Evolutionary conservation across 1,140 invertebrate genomes (phyloP).

Genomic region (Leptoteleia sp.): DNA sequence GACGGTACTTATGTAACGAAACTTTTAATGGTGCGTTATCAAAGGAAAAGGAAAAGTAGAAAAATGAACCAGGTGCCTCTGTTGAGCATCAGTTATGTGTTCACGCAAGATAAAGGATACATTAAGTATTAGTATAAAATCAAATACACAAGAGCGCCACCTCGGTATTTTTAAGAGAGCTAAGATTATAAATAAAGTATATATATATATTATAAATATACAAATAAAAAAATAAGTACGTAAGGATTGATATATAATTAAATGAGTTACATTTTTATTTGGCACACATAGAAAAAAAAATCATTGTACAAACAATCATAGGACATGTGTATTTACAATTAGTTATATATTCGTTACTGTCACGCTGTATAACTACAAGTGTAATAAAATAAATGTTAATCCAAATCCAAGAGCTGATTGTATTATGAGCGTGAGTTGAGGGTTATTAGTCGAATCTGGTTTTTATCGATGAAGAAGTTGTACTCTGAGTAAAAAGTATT

Average conservation of each 20-base stretch:
- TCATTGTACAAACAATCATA: conserved; percentile 76
- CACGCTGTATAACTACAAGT: conserved; percentile 70
- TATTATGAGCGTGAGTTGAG: background rate
- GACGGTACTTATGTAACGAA: conserved; percentile 42
- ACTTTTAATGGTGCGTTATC: conserved; percentile 11
- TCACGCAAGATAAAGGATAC: background rate
- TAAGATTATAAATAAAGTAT: conserved; percentile 50
- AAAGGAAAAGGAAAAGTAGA: background rate
- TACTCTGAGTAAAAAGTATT: no score
- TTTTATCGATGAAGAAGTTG: conserved; percentile 1
- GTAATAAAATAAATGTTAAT: conserved; percentile 73
- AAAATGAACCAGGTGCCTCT: background rate
- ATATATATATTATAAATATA: conserved; percentile 42
- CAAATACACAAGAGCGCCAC: conserved; percentile 47
- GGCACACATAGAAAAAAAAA: conserved; percentile 65
- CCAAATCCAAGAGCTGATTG: conserved; percentile 36
- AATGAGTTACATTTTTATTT: conserved; percentile 67
- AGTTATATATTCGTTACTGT: conserved; percentile 70
- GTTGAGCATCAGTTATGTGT: background rate
- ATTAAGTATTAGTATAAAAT: conserved; percentile 65
- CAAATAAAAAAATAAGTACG: conserved; percentile 31
- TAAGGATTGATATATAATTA: conserved; percentile 60
- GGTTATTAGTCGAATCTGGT: background rate
- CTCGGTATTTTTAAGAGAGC: conserved; percentile 61
- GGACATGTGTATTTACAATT: conserved; percentile 71